phyloP scores from a whole-genome alignment of 2,888 invertebrate species.

The Scrobipalpa costella region DNA sequence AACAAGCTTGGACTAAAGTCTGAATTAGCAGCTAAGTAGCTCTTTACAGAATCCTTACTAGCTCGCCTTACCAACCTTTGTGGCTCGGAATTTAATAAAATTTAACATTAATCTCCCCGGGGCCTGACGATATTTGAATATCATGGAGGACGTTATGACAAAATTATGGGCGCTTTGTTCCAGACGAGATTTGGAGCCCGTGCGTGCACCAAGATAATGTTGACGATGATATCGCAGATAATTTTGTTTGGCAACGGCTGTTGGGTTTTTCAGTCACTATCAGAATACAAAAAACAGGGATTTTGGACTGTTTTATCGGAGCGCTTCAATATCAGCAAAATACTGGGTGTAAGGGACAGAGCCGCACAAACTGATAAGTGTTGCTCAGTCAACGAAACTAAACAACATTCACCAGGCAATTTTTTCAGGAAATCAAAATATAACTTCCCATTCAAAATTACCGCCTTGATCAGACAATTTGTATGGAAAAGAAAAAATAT shows the following conservation, averaged over 20 bases:
- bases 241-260: background rate
- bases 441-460: too few species aligned
- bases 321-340: too few species aligned
- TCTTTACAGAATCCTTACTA: background rate
- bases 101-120: conserved; percentile 43
- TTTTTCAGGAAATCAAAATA: too few species aligned
- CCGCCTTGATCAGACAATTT: too few species aligned
- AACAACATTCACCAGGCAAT: too few species aligned
- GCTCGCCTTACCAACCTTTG: background rate
- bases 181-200: background rate
- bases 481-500: too few species aligned
- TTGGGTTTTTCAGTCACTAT: background rate
- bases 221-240: background rate
- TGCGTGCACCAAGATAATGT: background rate
- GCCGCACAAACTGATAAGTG: too few species aligned
- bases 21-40: background rate
- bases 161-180: background rate
- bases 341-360: too few species aligned
- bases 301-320: too few species aligned
- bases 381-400: too few species aligned
- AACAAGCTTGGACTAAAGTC: background rate
- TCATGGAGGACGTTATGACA: background rate
- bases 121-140: conserved; percentile 20
- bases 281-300: too few species aligned
- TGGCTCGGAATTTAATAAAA: conserved; percentile 53